Evolutionary conservation across 2,797 vertebrate genomes (phyloP).

Genomic region (Knipowitschia caucasica): DNA sequence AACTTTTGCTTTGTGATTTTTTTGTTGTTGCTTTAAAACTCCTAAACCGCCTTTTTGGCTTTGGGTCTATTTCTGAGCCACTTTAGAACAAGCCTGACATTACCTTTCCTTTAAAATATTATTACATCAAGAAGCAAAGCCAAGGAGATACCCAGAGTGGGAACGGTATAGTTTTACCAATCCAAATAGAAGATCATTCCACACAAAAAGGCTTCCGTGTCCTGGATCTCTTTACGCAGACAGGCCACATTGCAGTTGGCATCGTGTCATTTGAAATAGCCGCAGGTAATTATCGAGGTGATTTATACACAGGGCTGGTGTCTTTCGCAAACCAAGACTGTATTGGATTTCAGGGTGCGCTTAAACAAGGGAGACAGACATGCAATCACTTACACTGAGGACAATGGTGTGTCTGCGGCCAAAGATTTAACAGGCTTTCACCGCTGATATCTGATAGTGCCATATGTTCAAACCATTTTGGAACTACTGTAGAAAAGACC

Average conservation of each 20-base stretch:
- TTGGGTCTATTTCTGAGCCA: too few species aligned
- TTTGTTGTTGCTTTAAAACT: too few species aligned
- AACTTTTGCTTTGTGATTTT: too few species aligned
- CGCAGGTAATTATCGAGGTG: slow-evolving; percentile 25
- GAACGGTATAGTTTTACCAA: slow-evolving; percentile 22
- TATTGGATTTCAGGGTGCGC: slow-evolving; percentile 24
- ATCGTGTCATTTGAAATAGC: slow-evolving; percentile 25
- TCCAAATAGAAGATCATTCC: too few species aligned
- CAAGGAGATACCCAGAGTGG: slow-evolving; percentile 48
- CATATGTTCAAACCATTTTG: slow-evolving; percentile 34
- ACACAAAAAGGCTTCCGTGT: slow-evolving; percentile 31
- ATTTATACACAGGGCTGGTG: slow-evolving; percentile 8
- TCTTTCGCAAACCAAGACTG: slow-evolving; percentile 10
- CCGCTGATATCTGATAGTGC: slow-evolving; percentile 36
- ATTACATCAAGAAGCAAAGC: too few species aligned
- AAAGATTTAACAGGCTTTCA: slow-evolving; percentile 23
- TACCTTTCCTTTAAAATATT: too few species aligned
- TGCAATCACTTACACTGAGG: slow-evolving; percentile 25
- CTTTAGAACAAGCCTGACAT: too few species aligned
- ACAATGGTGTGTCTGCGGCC: slow-evolving; percentile 25
- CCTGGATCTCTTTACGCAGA: slow-evolving; percentile 35
- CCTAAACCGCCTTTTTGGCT: too few species aligned
- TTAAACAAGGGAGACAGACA: slow-evolving; percentile 23
- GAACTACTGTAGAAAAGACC: slow-evolving; percentile 30
- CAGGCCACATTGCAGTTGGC: slow-evolving; percentile 17